Base-by-base conservation (phyloP, 2,113 vertebrate genomes). In the Corythornis madagascariensis region DNA sequence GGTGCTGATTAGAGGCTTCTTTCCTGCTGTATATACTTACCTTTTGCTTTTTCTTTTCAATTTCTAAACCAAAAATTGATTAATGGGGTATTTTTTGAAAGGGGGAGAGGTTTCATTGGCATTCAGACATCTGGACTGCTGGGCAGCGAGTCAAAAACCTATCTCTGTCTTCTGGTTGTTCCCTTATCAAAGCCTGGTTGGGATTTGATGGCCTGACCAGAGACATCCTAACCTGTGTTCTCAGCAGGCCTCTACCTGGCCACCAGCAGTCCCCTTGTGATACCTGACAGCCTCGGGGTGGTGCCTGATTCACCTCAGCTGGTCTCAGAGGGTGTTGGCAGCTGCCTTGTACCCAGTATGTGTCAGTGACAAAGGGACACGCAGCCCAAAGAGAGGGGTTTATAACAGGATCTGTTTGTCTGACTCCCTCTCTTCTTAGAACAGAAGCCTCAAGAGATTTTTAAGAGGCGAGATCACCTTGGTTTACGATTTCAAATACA, bases 1-100 rank as follows among this genome's bases (percentile, higher is more conserved):
- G 71, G 40, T 88, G 78, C 85, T 90, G 57, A 18, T 72, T 69
- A 90, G 72, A 77, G 25, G 35, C 69, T 78, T 92, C 61, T 63
- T 84, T 84, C 60, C 48, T 45, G 16, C 40, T 31, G 17, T 25
- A 35, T 77, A n/a, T 90, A 25, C 40, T 63, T 35, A 59, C 7
- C n/a, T 42, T 18, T 53, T 89, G 72, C 25, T 66, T 67, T 85
- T 61, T 71, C 26, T 88, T 33, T 25, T 86, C 7, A 9, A 14
- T 61, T 53, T 63, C 3, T 69, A 33, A 59, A 59, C 59, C 55
- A 59, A 57, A 26, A 53, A 28, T 16, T 8, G 24, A 14, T 80
- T 21, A 74, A 55, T 53, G 61, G 22, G 40, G 18, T 16, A 7
- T 40, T 61, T 75, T 70, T 83, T 59, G 25, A 33, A 80, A 45